A percentile compares a stretch with the other conserved stretches of the same genome.
These are phyloP conservation scores for Ctena decussata DNA, from an alignment of 2,888 invertebrate genomes.

Conservation along the genomic window DNA sequence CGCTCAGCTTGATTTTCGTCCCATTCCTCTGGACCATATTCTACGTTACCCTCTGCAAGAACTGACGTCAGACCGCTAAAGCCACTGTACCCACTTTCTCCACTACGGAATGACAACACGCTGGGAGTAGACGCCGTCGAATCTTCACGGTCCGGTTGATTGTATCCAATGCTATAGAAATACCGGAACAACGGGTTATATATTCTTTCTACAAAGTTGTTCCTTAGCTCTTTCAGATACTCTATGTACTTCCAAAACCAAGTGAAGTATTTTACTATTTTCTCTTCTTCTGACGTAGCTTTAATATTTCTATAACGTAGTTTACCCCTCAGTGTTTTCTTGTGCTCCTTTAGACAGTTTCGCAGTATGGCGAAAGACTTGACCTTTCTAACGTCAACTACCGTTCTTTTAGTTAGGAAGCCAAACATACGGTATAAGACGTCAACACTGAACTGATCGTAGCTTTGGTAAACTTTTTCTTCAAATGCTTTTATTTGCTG, in stretches of 20 bases:
- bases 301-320: conserved; percentile 59
- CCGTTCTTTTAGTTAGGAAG: conserved; percentile 60
- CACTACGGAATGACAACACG: conserved; percentile 68
- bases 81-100: conserved; percentile 66
- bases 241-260: conserved; percentile 81
- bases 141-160: conserved; percentile 64
- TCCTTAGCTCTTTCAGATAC: conserved; percentile 73
- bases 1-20: conserved; percentile 66
- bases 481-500: conserved; percentile 79
- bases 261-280: conserved; percentile 75
- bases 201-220: conserved; percentile 77
- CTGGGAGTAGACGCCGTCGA: conserved; percentile 73
- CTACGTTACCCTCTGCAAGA: conserved; percentile 29
- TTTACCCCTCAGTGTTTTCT: conserved; percentile 52
- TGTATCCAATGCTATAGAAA: conserved; percentile 70
- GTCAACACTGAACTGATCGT: conserved; percentile 76
- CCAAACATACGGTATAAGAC: conserved; percentile 70
- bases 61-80: conserved; percentile 57
- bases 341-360: conserved; percentile 59
- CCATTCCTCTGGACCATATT: conserved; percentile 51
- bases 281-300: conserved; percentile 54
- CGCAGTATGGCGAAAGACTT: conserved; percentile 63
- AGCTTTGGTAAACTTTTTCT: conserved; percentile 76
- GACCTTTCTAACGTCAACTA: conserved; percentile 63
- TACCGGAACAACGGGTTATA: conserved; percentile 78